Conservation (phyloP, 2,113 vertebrate genomes). For the Boleophthalmus pectinirostris region DNA sequence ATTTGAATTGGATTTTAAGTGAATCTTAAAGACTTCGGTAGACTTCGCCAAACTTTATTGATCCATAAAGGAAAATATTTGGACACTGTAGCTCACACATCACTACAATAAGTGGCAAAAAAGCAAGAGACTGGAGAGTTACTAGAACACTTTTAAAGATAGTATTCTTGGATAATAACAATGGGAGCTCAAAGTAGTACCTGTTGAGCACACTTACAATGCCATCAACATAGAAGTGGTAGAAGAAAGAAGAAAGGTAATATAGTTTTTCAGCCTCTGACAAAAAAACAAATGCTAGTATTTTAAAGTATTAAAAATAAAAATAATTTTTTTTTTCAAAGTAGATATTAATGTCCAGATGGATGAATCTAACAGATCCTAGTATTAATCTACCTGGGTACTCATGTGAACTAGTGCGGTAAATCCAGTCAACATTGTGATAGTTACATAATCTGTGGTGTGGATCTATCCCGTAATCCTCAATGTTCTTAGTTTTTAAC, state of each 20-base stretch:
- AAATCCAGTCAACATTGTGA: conserved; percentile 39
- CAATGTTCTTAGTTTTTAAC: not conserved
- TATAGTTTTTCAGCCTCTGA: not conserved
- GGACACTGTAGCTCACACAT: too few relatives aligned
- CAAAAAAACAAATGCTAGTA: not conserved
- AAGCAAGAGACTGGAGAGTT: too few relatives aligned
- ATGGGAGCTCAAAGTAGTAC: too few relatives aligned
- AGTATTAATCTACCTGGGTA: conserved; percentile 29
- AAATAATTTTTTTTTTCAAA: too few relatives aligned
- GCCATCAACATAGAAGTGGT: not conserved
- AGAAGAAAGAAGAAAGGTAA: not conserved
- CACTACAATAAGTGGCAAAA: too few relatives aligned
- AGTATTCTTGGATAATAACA: not conserved
- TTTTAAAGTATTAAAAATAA: not conserved
- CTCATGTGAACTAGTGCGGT: conserved; percentile 28
- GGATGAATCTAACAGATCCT: conserved; percentile 7
- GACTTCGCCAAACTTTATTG: too few relatives aligned
- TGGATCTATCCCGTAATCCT: conserved; percentile 44
- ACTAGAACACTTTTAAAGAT: too few relatives aligned
- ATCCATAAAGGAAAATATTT: too few relatives aligned
- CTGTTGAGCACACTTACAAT: not conserved
- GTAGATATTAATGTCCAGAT: conserved; percentile 9
- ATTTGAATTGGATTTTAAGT: too few relatives aligned
- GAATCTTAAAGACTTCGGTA: too few relatives aligned
- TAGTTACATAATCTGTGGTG: conserved; percentile 52